A percentile compares a stretch with the other conserved stretches of the same genome.
phyloP scores from a whole-genome alignment of 2,888 invertebrate genomes.

The Morinoia aosen region DNA sequence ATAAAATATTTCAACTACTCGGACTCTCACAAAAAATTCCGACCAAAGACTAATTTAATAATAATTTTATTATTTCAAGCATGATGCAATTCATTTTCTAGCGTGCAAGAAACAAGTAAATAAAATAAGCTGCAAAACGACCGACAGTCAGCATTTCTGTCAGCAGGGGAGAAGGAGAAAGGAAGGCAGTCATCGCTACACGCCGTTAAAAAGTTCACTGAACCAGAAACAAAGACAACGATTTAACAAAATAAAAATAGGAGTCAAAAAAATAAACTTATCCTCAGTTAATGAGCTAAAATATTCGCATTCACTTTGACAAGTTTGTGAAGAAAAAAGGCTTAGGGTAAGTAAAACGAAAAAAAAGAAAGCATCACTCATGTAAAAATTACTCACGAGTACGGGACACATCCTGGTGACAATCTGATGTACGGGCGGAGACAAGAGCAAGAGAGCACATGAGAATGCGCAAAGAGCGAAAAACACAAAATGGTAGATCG shows the following conservation, averaged over 20 bases:
- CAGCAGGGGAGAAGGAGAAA: background rate
- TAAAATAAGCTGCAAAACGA: background rate
- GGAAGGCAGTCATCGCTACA: background rate
- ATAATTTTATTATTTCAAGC: background rate
- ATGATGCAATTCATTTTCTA: background rate
- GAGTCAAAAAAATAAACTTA: background rate
- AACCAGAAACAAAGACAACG: no score
- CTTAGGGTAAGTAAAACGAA: background rate
- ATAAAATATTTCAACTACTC: no score
- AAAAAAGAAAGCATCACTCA: background rate
- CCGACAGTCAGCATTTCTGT: background rate
- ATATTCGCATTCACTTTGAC: background rate
- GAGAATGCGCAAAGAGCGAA: background rate
- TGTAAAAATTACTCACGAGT: conserved; percentile 62
- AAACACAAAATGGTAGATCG: background rate
- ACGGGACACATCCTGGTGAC: conserved; percentile 67
- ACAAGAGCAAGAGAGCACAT: background rate
- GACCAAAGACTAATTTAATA: background rate
- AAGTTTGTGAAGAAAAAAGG: background rate
- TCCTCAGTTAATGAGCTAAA: background rate
- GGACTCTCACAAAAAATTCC: no score
- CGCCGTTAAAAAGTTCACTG: no score
- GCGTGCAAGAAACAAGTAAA: background rate
- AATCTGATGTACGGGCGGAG: conserved; percentile 56
- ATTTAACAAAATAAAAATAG: background rate